A percentile compares a stretch with the other conserved stretches of the same genome.
These are phyloP conservation scores for Caerostris darwini DNA, from an alignment of 1,140 invertebrate species.

Conservation along the genomic window DNA sequence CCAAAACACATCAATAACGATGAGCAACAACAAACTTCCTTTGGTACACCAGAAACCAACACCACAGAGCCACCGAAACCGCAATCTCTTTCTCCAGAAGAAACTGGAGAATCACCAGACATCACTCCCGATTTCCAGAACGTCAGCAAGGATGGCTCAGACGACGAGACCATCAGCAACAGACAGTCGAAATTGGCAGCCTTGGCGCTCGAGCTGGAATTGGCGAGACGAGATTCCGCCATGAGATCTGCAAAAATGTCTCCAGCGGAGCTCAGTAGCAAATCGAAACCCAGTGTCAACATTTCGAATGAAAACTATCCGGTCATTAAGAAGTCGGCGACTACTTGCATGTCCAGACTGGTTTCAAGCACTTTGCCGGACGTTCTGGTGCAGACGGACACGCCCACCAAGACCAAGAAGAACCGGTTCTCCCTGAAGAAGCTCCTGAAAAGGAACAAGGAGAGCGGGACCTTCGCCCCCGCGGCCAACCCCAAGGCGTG, in stretches of 20 bases:
- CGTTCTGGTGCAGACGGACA: slow-evolving; percentile 49
- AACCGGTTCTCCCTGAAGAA: slow-evolving; percentile 91
- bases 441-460: slow-evolving; percentile 88
- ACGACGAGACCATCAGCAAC: slow-evolving; percentile 74
- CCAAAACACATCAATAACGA: background rate
- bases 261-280: slow-evolving; percentile 5
- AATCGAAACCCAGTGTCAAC: background rate
- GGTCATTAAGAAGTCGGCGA: slow-evolving; percentile 22
- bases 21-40: background rate
- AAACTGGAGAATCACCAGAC: background rate
- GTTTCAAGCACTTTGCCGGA: slow-evolving; percentile 26
- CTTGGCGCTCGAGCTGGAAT: slow-evolving; percentile 69
- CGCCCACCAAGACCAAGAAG: slow-evolving; percentile 83
- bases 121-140: background rate
- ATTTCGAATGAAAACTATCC: slow-evolving; percentile 1
- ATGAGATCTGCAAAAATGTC: slow-evolving; percentile 78
- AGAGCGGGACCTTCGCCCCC: slow-evolving; percentile 73
- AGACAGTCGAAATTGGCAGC: slow-evolving; percentile 78
- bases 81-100: background rate
- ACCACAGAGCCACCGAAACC: background rate
- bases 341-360: slow-evolving; percentile 36
- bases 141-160: background rate
- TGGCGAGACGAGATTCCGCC: slow-evolving; percentile 68
- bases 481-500: slow-evolving; percentile 72
- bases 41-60: too few relatives aligned